Evolutionary conservation across 2,113 vertebrate genomes (phyloP).

Genomic region (Mus pahari): DNA sequence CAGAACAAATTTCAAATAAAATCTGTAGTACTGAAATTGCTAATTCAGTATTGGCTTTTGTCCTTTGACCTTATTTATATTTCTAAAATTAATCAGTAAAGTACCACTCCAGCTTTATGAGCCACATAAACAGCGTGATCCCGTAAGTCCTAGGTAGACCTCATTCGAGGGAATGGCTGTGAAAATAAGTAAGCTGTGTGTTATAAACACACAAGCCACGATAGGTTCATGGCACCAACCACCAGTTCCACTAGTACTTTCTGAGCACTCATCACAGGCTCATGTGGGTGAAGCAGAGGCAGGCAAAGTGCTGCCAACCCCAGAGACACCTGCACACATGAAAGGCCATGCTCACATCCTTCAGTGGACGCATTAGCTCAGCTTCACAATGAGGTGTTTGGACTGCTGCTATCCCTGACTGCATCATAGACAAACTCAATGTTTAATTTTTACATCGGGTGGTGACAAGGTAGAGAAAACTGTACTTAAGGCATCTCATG

Average conservation of each 20-base stretch:
- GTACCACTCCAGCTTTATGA: conserved; percentile 51
- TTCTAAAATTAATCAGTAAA: conserved; percentile 31
- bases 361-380: too few relatives aligned
- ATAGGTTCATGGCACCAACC: not conserved
- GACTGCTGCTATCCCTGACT: not conserved
- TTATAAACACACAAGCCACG: conserved; percentile 14
- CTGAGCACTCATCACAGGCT: not conserved
- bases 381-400: not conserved
- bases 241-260: not conserved
- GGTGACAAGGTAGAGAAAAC: not conserved
- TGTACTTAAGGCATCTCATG: not conserved
- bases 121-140: not conserved
- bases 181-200: conserved; percentile 36
- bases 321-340: not conserved
- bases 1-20: not conserved
- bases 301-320: rapidly evolving
- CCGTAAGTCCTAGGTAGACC: not conserved
- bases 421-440: not conserved
- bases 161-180: not conserved
- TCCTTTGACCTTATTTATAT: conserved; percentile 19
- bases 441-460: not conserved
- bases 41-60: conserved; percentile 20
- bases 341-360: not conserved
- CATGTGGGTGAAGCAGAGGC: not conserved
- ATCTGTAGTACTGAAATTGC: conserved; percentile 33